phyloP scores from a whole-genome alignment of 2,888 invertebrate species.

The Limenitis camilla region DNA sequence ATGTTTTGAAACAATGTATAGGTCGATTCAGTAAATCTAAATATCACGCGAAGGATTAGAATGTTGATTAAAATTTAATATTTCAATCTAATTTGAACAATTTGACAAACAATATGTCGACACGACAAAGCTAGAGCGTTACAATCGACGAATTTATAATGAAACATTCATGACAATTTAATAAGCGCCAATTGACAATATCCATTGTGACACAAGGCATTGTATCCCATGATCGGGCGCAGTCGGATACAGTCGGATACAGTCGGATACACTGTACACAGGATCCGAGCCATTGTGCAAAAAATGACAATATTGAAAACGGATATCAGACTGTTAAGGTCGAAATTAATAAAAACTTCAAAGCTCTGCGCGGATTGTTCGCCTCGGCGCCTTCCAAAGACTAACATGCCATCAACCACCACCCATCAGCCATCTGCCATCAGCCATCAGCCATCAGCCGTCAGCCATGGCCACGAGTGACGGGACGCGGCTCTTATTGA shows the following conservation, averaged over 20 bases:
- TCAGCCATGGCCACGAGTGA: not conserved
- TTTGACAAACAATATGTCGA: not conserved
- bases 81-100: not conserved
- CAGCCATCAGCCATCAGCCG: too few species aligned
- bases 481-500: conserved; percentile 47
- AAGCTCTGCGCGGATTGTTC: conserved; percentile 32
- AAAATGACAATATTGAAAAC: conserved; percentile 22
- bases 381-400: conserved; percentile 45
- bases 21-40: too few species aligned
- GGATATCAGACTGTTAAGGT: conserved; percentile 37
- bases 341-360: conserved; percentile 59
- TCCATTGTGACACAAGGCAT: conserved; percentile 3
- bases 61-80: not conserved
- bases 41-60: too few species aligned
- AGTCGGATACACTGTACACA: not conserved
- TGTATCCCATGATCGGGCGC: not conserved
- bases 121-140: not conserved
- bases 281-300: conserved; percentile 6
- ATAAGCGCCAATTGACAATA: not conserved
- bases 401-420: conserved; percentile 28
- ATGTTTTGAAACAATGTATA: too few species aligned
- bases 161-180: conserved; percentile 2
- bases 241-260: not conserved
- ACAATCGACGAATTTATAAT: conserved; percentile 3
- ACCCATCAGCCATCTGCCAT: too few species aligned